Evolutionary conservation across 2,888 invertebrate genomes (phyloP), one percentile per base, ranked within the genome.

Genomic region (Nineta flava): DNA sequence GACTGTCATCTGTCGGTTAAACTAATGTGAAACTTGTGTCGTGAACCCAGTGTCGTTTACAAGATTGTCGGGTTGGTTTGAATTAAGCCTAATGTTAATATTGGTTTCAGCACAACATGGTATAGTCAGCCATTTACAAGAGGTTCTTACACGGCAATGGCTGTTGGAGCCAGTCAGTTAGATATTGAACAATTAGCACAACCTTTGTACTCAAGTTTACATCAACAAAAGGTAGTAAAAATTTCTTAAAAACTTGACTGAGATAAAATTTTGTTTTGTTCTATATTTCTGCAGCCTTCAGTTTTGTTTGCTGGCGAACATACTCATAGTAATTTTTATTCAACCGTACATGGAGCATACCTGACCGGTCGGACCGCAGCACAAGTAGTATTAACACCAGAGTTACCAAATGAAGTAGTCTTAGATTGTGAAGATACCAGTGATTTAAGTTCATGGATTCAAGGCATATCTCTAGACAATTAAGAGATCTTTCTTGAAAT

Each of bases 291-390:
- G 55, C 66, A 91, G 90, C 88, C 90, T 57, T 77, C 78, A 35
- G 67, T 92, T 58, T 70, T 87, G 61, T 95, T 95, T 72, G 94
- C 93, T 59, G 95, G 95, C 52, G 95, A 95, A 71, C 94, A 94
- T 60, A 93, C 93, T 42, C 94, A 95, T 72, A 84, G 86, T 62
- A 86, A 79, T 64, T 94, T 91, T 66, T 95, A 94, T 68, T 94
- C 93, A 46, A 95, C 94, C 2, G 92, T 90, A 34, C 94, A 95
- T 64, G 95, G 95, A 46, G 95, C 95, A 35, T 90, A 87, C 62
- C 70, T 94, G 49, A 87, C 87, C 46, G 94, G 95, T 1, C 76
- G 87, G 57, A 78, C 79, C 15, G 87, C 87, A 35, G 87, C 90
- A 41, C 83, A 87, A 63, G 72, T 78, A 48, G 63, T 90, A 44